Evolutionary conservation across 2,888 invertebrate genomes (phyloP).

Genomic region (Crioceris asparagi): DNA sequence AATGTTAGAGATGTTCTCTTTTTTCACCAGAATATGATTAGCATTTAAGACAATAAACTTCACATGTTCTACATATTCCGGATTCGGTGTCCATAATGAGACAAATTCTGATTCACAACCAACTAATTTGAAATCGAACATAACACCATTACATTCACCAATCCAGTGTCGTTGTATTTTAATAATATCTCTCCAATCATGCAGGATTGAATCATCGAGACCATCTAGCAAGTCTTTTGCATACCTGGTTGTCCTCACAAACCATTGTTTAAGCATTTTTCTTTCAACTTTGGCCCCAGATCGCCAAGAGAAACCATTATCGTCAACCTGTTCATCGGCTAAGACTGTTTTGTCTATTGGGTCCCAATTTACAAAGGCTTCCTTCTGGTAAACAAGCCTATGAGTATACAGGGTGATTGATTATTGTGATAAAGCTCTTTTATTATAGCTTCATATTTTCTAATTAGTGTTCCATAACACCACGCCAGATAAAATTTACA

Average conservation of each 20-base stretch:
- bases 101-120: constrained; percentile 29
- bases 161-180: constrained; percentile 85
- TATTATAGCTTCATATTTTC: neutral
- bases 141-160: constrained; percentile 71
- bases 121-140: constrained; percentile 49
- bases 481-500: too few relatives aligned
- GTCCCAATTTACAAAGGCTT: constrained; percentile 96
- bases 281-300: constrained; percentile 92
- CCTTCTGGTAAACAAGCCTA: constrained; percentile 69
- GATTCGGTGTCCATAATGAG: constrained; percentile 63
- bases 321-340: constrained; percentile 96
- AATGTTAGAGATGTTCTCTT: constrained; percentile 22
- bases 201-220: constrained; percentile 53
- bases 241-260: constrained; percentile 77
- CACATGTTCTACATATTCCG: constrained; percentile 60
- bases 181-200: constrained; percentile 75
- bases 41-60: constrained; percentile 57
- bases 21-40: constrained; percentile 42
- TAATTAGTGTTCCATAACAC: too few relatives aligned
- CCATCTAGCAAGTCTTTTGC: constrained; percentile 63
- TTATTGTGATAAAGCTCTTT: neutral
- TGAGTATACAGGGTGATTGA: neutral
- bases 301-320: constrained; percentile 84
- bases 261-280: constrained; percentile 87
- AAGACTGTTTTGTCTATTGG: constrained; percentile 94